Conservation (phyloP, 2,888 invertebrate species). For the Beris morrisii region DNA sequence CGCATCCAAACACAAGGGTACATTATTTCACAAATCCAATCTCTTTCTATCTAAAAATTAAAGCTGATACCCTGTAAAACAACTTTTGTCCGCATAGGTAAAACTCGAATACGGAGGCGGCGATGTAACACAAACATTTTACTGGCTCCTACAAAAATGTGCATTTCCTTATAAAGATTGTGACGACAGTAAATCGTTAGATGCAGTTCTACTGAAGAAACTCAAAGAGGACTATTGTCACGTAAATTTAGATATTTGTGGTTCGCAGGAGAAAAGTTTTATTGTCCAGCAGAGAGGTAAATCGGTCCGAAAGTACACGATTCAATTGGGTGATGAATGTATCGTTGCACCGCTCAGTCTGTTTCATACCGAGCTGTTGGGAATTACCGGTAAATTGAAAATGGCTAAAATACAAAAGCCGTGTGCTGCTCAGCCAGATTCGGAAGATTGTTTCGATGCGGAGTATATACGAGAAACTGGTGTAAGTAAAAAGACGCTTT, state of each 20-base stretch:
- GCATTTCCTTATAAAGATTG: slow-evolving; percentile 88
- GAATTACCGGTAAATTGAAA: slow-evolving; percentile 75
- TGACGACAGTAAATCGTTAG: slow-evolving; percentile 71
- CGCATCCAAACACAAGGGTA: slow-evolving; percentile 82
- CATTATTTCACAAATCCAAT: slow-evolving; percentile 34
- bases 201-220: slow-evolving; percentile 77
- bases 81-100: too few relatives aligned
- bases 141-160: slow-evolving; percentile 85
- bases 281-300: slow-evolving; percentile 72
- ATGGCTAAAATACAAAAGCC: slow-evolving; percentile 71
- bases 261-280: slow-evolving; percentile 82
- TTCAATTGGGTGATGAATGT: slow-evolving; percentile 86
- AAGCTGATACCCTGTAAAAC: neutral
- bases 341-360: slow-evolving; percentile 87
- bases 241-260: slow-evolving; percentile 86
- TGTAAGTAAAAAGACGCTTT: slow-evolving; percentile 52
- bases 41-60: neutral
- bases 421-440: slow-evolving; percentile 69
- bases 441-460: slow-evolving; percentile 93
- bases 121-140: slow-evolving; percentile 87
- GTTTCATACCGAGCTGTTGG: slow-evolving; percentile 84
- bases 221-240: slow-evolving; percentile 91
- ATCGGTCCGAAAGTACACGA: slow-evolving; percentile 70
- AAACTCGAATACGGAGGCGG: slow-evolving; percentile 87
- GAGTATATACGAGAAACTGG: slow-evolving; percentile 89